Evolutionary conservation across 2,797 vertebrate species (phyloP), one percentile per base, ranked within the genome.

Genomic region (Characodon lateralis): DNA sequence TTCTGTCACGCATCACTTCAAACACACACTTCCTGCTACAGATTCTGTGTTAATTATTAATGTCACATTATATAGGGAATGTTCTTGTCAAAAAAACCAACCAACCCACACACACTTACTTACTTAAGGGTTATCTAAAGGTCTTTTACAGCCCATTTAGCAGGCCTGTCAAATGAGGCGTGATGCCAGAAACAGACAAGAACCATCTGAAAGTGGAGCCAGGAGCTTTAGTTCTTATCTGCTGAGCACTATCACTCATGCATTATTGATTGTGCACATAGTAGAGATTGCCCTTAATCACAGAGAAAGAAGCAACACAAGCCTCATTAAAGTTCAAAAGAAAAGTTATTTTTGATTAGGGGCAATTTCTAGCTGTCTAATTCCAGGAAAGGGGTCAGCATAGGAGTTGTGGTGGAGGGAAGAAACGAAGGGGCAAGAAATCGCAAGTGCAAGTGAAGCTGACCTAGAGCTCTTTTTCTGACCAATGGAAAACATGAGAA

Each of bases 381-480:
- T 88, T 85, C 79, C 78, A 78, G 85, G 82, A 84, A 83, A 53
- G 8, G 66, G 80, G 77, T 83, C 26, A 9, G 76, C 83, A 86
- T 61, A 73, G 82, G 88, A 85, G 59, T 83, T 82, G 86, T 70
- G 76, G 79, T 79, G 76, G 78, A 74, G 81, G 83, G 73, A 71
- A 83, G 76, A 86, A 78, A 71, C 75, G 87, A 63, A 61, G 70
- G 87, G 78, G 73, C 78, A 86, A 65, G 79, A 77, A 85, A 81
- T 69, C 61, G 80, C 71, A 80, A 85, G 87, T 51, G 83, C 73
- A 87, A 83, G 86, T 78, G 86, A 83, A 68, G 96, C 98, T 97
- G 96, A 99, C 98, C 98, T 98, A 97, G 98, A 98, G 91, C 95
- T 96, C 95, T 97, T 99, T 97, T 96, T 99, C 94, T 98, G 98